A percentile compares a stretch with the other conserved stretches of the same genome.
Conservation (phyloP, 1,140 invertebrate genomes). For the Drosophila hydei region DNA sequence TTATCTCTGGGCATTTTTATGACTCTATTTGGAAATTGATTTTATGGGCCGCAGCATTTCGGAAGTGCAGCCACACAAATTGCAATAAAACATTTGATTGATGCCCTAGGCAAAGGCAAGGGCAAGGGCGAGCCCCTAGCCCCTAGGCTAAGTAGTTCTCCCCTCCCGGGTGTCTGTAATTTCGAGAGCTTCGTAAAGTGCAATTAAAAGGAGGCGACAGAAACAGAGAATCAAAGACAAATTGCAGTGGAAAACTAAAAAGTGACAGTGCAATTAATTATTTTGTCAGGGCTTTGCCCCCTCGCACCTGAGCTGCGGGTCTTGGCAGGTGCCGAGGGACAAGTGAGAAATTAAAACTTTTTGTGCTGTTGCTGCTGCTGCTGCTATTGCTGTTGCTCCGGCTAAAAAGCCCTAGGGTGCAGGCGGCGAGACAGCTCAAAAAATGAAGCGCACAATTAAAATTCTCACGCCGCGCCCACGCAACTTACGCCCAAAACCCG, state of each 20-base stretch:
- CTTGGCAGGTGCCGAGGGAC: constrained; percentile 61
- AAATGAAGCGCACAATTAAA: constrained; percentile 81
- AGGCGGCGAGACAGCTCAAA: constrained; percentile 58
- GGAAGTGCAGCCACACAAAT: constrained; percentile 66
- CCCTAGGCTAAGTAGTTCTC: neutral
- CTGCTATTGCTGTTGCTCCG: neutral
- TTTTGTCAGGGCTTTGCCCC: constrained; percentile 49
- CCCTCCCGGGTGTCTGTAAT: neutral
- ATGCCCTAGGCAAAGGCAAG: neutral
- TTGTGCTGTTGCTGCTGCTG: constrained; percentile 2
- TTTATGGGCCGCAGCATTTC: constrained; percentile 59
- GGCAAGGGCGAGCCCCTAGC: neutral
- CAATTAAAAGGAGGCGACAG: constrained; percentile 49
- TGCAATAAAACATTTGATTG: constrained; percentile 61
- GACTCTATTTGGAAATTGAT: constrained; percentile 74
- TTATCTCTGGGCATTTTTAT: constrained; percentile 56
- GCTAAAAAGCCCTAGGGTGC: neutral
- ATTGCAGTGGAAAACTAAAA: constrained; percentile 67
- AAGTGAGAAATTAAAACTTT: constrained; percentile 81
- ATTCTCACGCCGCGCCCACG: constrained; percentile 37
- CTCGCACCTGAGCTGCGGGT: constrained; percentile 8
- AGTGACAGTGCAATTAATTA: constrained; percentile 77
- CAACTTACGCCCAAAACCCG: neutral
- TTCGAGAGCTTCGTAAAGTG: constrained; percentile 26
- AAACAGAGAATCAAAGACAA: constrained; percentile 69